phyloP scores from a whole-genome alignment of 2,888 invertebrate species.

The Tachina fera region DNA sequence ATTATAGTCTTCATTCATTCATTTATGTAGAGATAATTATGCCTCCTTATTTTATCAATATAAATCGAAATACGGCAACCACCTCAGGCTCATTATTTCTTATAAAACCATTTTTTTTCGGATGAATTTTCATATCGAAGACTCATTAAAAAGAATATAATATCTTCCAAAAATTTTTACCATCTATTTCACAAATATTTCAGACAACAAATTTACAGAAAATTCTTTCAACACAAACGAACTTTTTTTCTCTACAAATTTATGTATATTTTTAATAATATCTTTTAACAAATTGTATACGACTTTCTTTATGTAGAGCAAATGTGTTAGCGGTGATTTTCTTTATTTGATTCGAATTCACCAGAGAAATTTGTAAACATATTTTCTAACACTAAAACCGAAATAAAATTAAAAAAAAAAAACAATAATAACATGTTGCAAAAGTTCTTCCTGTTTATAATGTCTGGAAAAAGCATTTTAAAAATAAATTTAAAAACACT shows the following conservation, averaged over 20 bases:
- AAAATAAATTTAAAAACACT: conserved; percentile 29
- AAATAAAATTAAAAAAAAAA: background rate
- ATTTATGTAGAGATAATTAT: too few species aligned
- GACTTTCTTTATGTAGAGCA: background rate
- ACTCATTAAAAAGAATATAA: too few species aligned
- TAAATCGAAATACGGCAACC: too few species aligned
- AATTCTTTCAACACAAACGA: background rate
- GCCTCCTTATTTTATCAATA: too few species aligned
- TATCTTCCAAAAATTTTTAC: too few species aligned
- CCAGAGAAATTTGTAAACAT: conserved; percentile 3
- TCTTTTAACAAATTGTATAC: background rate
- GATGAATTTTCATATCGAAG: too few species aligned
- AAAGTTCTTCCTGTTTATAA: conserved; percentile 63
- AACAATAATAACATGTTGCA: background rate
- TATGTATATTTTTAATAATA: background rate
- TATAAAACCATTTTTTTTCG: too few species aligned
- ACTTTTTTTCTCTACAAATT: background rate
- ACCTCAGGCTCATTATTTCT: too few species aligned
- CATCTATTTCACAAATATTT: background rate
- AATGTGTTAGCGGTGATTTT: conserved; percentile 4
- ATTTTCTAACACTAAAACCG: background rate
- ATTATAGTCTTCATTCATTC: too few species aligned
- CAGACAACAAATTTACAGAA: background rate
- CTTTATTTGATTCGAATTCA: background rate
- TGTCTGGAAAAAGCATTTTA: conserved; percentile 22